These are phyloP conservation scores for Cephus cinctus DNA, from an alignment of 1,140 invertebrate genomes.

Conservation along the genomic window DNA sequence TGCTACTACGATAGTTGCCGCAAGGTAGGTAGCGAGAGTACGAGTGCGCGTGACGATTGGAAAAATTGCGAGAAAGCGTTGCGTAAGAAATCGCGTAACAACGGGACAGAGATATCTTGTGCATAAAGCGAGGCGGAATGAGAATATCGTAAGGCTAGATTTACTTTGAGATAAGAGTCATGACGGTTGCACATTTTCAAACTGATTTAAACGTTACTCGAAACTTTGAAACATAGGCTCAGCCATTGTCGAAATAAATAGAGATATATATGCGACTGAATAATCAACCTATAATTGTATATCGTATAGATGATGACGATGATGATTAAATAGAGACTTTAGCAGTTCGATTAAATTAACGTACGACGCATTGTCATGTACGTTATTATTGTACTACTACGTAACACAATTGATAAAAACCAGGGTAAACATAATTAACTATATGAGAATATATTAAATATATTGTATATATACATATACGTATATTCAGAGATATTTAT, in stretches of 20 bases:
- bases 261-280: conserved; percentile 31
- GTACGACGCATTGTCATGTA: conserved; percentile 19
- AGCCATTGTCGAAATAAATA: neutral
- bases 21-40: too few species aligned
- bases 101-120: too few species aligned
- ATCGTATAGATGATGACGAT: neutral
- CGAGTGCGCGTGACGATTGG: too few species aligned
- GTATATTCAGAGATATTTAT: too few species aligned
- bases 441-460: neutral
- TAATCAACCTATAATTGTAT: conserved; percentile 24
- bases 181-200: too few species aligned
- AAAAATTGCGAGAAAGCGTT: too few species aligned
- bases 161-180: too few species aligned
- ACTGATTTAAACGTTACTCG: too few species aligned
- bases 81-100: too few species aligned
- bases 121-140: too few species aligned
- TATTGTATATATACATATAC: neutral
- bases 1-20: too few species aligned
- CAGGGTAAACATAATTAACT: conserved; percentile 21
- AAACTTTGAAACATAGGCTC: conserved; percentile 16
- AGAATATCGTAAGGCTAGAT: too few species aligned
- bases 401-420: conserved; percentile 27
- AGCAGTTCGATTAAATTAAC: conserved; percentile 15
- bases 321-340: neutral
- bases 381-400: conserved; percentile 5